Conservation (phyloP, 2,113 vertebrate genomes). For the Pithys albifrons region DNA sequence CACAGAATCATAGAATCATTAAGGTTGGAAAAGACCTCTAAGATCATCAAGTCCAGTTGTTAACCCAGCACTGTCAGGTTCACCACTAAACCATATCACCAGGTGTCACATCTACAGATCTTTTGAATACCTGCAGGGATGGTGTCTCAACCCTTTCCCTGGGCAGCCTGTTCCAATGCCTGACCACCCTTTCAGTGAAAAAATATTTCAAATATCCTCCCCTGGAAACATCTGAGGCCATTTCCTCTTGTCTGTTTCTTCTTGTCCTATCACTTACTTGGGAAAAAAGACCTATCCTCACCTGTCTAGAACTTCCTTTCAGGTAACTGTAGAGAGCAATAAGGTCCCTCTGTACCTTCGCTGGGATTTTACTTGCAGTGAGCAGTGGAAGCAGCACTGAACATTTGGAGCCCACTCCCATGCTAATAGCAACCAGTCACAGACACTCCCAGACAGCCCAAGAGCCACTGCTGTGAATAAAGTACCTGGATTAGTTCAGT, state of each 20-base stretch:
- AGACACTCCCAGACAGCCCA: accelerated
- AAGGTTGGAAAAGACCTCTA: background rate
- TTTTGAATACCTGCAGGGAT: background rate
- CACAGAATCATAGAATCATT: background rate
- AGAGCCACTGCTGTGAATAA: background rate
- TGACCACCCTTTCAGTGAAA: background rate
- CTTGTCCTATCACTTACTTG: background rate
- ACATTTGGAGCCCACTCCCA: accelerated
- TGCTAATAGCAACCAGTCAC: background rate
- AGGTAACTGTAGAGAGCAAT: background rate
- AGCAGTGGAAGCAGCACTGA: background rate
- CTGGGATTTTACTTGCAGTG: background rate
- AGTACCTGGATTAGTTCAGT: background rate
- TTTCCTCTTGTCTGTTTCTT: background rate
- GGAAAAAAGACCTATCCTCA: background rate
- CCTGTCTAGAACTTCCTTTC: background rate
- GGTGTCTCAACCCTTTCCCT: accelerated
- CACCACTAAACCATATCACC: background rate
- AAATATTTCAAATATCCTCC: background rate
- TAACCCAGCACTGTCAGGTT: background rate
- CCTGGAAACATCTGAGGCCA: background rate
- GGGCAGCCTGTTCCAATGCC: background rate
- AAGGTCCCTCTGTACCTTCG: accelerated
- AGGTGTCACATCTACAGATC: background rate
- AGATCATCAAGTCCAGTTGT: background rate